Percentiles rank a stretch among this genome's conserved stretches.
phyloP scores from a whole-genome alignment of 1,140 invertebrate species.

The Bradysia coprophila region DNA sequence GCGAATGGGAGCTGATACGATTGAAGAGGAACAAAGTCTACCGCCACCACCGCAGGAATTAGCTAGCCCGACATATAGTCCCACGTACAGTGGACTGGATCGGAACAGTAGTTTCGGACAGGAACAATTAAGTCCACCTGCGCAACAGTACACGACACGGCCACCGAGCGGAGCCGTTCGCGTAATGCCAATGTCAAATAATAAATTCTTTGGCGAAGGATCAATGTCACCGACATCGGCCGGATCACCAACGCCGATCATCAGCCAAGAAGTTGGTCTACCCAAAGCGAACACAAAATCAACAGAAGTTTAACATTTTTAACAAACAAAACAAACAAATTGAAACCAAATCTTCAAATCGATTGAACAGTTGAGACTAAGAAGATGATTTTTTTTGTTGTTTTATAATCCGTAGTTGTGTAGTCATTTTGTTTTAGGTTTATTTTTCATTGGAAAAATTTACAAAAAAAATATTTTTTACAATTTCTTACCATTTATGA shows the following conservation, averaged over 20 bases:
- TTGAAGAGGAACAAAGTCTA: conserved; percentile 18
- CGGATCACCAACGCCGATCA: conserved; percentile 3
- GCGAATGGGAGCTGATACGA: conserved; percentile 18
- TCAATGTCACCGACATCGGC: not conserved
- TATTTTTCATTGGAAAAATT: too few species aligned
- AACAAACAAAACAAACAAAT: not conserved
- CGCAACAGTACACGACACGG: not conserved
- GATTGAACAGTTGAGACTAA: conserved; percentile 18
- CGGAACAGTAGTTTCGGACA: conserved; percentile 13
- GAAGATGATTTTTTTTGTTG: too few species aligned
- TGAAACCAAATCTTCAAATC: conserved; percentile 16
- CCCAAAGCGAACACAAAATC: conserved; percentile 15
- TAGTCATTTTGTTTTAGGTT: too few species aligned
- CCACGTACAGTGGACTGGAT: conserved; percentile 20
- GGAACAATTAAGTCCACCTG: conserved; percentile 3
- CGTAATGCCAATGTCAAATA: conserved; percentile 10
- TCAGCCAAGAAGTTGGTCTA: conserved; percentile 19
- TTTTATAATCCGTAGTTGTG: too few species aligned
- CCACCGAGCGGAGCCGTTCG: conserved; percentile 20
- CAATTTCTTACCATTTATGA: too few species aligned
- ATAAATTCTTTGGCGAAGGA: conserved; percentile 4
- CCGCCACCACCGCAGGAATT: conserved; percentile 1
- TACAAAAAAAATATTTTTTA: too few species aligned
- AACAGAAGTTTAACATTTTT: conserved; percentile 17
- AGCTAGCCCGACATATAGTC: conserved; percentile 13